Percentiles rank a stretch among this genome's conserved stretches.
These are phyloP conservation scores for Epicauta chinensis DNA, from an alignment of 1,140 invertebrate species.

Conservation along the genomic window DNA sequence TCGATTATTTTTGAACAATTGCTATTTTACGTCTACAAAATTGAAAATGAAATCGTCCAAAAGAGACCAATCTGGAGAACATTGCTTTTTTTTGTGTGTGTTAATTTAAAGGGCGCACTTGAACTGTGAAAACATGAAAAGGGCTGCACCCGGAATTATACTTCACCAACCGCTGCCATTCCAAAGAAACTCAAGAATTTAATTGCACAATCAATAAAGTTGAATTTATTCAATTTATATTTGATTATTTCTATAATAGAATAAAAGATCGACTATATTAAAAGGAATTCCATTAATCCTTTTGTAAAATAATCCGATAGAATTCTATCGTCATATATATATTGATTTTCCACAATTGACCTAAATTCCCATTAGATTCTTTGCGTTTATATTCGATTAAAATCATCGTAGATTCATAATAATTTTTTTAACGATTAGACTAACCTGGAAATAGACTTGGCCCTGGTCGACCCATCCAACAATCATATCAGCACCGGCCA, in stretches of 20 bases:
- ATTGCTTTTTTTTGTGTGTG: too few species aligned
- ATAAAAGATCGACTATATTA: background rate
- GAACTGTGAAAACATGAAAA: too few species aligned
- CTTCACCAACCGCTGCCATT: too few species aligned
- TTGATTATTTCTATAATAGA: background rate
- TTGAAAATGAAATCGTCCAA: too few species aligned
- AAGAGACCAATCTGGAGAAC: too few species aligned
- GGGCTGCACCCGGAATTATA: too few species aligned
- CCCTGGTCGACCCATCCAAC: conserved; percentile 67
- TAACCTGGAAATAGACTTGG: conserved; percentile 63
- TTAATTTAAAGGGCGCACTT: too few species aligned
- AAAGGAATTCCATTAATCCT: background rate
- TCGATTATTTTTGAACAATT: too few species aligned
- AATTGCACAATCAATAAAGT: too few species aligned
- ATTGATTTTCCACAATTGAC: background rate
- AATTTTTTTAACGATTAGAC: conserved; percentile 20
- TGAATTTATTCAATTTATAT: too few species aligned
- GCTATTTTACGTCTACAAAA: too few species aligned
- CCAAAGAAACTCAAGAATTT: too few species aligned
- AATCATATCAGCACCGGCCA: conserved; percentile 63
- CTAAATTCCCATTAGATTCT: background rate
- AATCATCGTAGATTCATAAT: background rate
- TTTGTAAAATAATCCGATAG: background rate
- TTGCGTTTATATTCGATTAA: background rate
- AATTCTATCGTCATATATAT: background rate